Conservation (phyloP, 2,888 invertebrate genomes). For the Criorhina ranunculi region DNA sequence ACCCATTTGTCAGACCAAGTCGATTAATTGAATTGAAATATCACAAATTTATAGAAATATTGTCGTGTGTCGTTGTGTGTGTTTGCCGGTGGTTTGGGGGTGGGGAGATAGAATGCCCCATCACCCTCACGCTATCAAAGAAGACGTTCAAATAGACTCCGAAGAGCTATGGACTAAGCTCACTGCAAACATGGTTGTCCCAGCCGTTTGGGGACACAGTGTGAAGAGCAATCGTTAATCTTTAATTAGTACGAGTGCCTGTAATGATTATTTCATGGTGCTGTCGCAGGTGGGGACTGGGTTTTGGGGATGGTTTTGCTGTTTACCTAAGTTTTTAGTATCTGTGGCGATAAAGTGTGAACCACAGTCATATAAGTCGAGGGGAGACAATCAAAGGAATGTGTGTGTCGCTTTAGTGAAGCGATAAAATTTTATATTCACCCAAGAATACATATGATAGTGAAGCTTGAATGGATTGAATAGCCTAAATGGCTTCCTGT, state of each 20-base stretch:
- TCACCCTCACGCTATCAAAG: not conserved
- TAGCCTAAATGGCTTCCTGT: too few relatives aligned
- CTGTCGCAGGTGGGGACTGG: slow-evolving; percentile 1
- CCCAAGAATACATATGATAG: not conserved
- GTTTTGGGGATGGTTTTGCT: not conserved
- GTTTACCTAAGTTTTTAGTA: slow-evolving; percentile 41
- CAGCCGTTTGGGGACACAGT: not conserved
- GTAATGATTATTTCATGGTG: slow-evolving; percentile 11
- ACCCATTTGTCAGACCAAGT: slow-evolving; percentile 56
- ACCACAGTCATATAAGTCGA: slow-evolving; percentile 14
- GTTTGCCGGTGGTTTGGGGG: not conserved
- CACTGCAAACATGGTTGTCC: slow-evolving; percentile 22
- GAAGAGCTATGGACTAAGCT: slow-evolving; percentile 13
- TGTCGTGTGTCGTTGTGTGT: not conserved
- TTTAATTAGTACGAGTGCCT: slow-evolving; percentile 52
- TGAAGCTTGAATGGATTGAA: too few relatives aligned
- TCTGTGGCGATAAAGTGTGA: slow-evolving; percentile 36
- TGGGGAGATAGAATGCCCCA: not conserved
- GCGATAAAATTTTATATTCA: slow-evolving; percentile 39
- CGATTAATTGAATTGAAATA: slow-evolving; percentile 70
- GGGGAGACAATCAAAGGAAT: slow-evolving; percentile 1
- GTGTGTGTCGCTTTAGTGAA: slow-evolving; percentile 4
- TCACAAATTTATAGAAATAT: slow-evolving; percentile 38
- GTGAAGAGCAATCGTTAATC: slow-evolving; percentile 26
- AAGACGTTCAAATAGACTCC: not conserved